phyloP scores from a whole-genome alignment of 2,888 invertebrate genomes.

The Octodonta nipae region DNA sequence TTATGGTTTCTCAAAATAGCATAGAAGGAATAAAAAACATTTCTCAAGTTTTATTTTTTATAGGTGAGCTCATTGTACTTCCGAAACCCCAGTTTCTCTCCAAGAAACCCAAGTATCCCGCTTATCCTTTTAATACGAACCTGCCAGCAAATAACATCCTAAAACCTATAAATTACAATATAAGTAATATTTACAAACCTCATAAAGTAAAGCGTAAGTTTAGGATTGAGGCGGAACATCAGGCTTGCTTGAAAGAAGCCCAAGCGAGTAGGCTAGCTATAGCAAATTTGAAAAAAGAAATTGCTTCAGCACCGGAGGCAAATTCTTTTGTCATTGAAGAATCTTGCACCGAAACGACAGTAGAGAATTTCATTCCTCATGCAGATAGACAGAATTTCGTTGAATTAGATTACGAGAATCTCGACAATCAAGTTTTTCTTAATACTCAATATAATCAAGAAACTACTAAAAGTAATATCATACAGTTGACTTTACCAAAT shows the following conservation, averaged over 20 bases:
- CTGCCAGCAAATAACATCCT: conserved; percentile 12
- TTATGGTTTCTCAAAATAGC: no score
- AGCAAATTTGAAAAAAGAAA: conserved; percentile 35
- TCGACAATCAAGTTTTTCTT: conserved; percentile 15
- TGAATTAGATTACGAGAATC: no score
- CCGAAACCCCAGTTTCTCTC: conserved; percentile 31
- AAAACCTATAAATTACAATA: conserved; percentile 18
- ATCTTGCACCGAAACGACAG: conserved; percentile 31
- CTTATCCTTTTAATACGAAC: conserved; percentile 15
- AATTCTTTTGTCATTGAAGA: conserved; percentile 33
- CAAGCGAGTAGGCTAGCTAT: conserved; percentile 35
- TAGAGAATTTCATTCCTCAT: conserved; percentile 34
- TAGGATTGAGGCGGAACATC: conserved; percentile 28
- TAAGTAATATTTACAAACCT: conserved; percentile 20
- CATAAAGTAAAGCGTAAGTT: conserved; percentile 27
- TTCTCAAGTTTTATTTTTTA: no score
- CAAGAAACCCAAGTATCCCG: conserved; percentile 33
- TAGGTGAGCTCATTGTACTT: conserved; percentile 25
- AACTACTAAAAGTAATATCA: conserved; percentile 13
- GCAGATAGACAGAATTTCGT: no score
- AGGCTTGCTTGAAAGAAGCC: conserved; percentile 34
- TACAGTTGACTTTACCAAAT: conserved; percentile 15
- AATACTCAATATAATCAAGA: no score
- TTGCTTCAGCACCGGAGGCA: conserved; percentile 29
- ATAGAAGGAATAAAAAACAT: no score